phyloP scores from a whole-genome alignment of 2,888 invertebrate genomes.

The Oligia latruncula region DNA sequence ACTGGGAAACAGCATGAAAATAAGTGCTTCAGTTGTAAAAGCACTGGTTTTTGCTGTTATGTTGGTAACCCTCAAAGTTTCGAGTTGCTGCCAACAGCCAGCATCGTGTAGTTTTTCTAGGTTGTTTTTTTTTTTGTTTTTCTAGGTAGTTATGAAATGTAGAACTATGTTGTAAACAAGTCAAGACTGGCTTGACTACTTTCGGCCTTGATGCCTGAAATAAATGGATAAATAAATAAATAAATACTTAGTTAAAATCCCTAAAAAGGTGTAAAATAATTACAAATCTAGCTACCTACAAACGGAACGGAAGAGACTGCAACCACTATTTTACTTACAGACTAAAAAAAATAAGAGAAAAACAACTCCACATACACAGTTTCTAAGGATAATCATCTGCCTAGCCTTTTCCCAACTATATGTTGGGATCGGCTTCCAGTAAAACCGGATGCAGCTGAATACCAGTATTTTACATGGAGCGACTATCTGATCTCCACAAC shows the following conservation, averaged over 20 bases:
- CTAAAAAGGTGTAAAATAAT: background rate
- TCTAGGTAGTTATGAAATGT: no score
- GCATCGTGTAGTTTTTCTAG: background rate
- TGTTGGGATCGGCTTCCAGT: background rate
- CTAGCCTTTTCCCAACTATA: background rate
- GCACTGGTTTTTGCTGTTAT: background rate
- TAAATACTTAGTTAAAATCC: background rate
- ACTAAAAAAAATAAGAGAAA: background rate
- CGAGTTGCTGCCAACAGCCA: background rate
- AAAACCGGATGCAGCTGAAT: background rate
- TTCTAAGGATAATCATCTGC: background rate
- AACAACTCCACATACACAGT: background rate
- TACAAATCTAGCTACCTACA: background rate
- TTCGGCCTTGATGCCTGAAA: no score
- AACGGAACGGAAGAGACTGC: background rate
- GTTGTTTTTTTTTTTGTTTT: background rate
- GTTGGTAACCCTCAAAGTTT: slow-evolving; percentile 1
- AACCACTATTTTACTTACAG: background rate
- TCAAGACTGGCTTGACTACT: background rate
- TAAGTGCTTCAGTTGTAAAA: background rate
- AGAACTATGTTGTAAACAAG: background rate
- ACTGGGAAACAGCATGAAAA: background rate
- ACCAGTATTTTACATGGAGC: background rate
- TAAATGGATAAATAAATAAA: no score
- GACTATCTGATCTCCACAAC: background rate